Conservation (phyloP, 2,797 vertebrate species). For the Gymnoscopelus microlampas region DNA sequence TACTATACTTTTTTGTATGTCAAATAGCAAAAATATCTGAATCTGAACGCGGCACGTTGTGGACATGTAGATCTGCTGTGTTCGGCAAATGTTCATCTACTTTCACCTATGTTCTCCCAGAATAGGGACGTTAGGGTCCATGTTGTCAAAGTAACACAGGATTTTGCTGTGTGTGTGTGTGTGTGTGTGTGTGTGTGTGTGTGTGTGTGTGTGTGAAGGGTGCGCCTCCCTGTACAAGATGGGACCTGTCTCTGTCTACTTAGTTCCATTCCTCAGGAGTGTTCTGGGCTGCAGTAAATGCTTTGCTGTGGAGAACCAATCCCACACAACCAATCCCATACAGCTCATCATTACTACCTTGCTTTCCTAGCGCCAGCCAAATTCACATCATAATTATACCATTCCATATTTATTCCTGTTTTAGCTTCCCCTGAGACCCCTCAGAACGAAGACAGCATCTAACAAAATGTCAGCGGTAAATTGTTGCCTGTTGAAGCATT, state of each 20-base stretch:
- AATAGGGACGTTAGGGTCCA: too few relatives aligned
- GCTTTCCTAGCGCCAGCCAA: background rate
- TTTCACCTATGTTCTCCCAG: too few relatives aligned
- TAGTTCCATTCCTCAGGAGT: conserved; percentile 48
- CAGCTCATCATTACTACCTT: conserved; percentile 18
- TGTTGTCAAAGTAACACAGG: too few relatives aligned
- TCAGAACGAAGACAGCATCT: conserved; percentile 10
- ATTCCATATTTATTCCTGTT: background rate
- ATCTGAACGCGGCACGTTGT: too few relatives aligned
- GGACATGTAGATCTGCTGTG: too few relatives aligned
- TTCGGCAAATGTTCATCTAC: too few relatives aligned
- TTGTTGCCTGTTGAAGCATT: background rate
- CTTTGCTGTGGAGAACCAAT: conserved; percentile 47
- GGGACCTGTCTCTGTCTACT: conserved; percentile 59
- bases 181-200: background rate
- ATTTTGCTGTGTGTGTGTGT: background rate
- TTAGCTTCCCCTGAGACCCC: background rate
- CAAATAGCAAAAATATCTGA: too few relatives aligned
- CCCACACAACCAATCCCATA: conserved; percentile 22
- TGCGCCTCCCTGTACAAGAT: conserved; percentile 73
- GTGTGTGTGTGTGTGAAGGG: conserved; percentile 49
- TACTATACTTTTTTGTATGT: too few relatives aligned
- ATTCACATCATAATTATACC: background rate
- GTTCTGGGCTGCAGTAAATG: conserved; percentile 46
- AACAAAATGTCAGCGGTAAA: background rate